These are phyloP conservation scores for Falco concolor DNA, from an alignment of 2,797 vertebrate species.

Conservation along the genomic window DNA sequence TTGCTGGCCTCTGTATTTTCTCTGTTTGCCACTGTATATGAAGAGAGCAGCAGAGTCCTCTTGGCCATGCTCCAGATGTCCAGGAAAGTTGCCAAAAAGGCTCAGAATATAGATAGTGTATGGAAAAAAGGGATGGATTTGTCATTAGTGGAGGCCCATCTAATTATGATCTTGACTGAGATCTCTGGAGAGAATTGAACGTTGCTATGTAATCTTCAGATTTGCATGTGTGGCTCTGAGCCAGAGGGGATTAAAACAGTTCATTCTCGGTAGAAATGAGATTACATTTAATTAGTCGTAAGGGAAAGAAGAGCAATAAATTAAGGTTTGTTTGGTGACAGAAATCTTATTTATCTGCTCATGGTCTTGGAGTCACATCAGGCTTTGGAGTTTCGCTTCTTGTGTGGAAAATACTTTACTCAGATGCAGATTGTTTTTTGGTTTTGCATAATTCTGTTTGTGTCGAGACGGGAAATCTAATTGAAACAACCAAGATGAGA, in stretches of 20 bases:
- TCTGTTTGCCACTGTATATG: background rate
- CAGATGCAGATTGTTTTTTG: background rate
- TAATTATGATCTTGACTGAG: slow-evolving; percentile 35
- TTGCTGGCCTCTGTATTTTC: background rate
- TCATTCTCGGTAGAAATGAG: slow-evolving; percentile 29
- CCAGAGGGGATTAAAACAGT: slow-evolving; percentile 25
- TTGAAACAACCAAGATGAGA: background rate
- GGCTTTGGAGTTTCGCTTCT: background rate
- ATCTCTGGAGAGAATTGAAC: slow-evolving; percentile 4
- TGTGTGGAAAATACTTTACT: slow-evolving; percentile 7
- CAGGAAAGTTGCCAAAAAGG: slow-evolving; percentile 41
- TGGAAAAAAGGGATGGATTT: slow-evolving; percentile 14
- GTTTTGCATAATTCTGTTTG: slow-evolving; percentile 12
- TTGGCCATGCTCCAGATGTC: background rate
- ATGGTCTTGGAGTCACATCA: background rate
- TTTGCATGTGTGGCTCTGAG: slow-evolving; percentile 32
- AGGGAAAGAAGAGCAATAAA: slow-evolving; percentile 3
- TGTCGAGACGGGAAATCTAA: background rate
- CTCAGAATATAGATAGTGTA: background rate
- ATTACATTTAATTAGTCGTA: slow-evolving; percentile 3
- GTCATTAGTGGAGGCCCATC: slow-evolving; percentile 27
- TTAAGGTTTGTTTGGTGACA: slow-evolving; percentile 24
- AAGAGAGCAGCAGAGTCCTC: background rate
- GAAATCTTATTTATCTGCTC: slow-evolving; percentile 2
- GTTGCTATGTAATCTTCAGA: background rate